Evolutionary conservation across 2,113 vertebrate genomes (phyloP).

Genomic region (Plectropomus leopardus): DNA sequence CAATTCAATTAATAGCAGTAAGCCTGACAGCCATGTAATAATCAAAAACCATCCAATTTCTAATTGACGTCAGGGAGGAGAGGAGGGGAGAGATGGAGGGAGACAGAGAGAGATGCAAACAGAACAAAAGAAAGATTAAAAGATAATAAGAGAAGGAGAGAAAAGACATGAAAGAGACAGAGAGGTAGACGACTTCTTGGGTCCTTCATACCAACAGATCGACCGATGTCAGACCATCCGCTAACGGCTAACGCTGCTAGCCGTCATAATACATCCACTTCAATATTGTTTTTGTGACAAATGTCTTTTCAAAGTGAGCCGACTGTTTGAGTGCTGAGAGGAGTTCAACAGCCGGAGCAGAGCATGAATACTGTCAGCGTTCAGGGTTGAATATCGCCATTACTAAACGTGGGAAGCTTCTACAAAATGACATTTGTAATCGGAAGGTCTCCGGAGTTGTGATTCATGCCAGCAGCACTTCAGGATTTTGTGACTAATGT

Average conservation of each 20-base stretch:
- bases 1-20: constrained; percentile 78
- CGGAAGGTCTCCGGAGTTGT: not conserved
- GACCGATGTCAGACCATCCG: not conserved
- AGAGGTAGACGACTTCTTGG: not conserved
- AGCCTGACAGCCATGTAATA: constrained; percentile 76
- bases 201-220: not conserved
- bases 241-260: not conserved
- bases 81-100: not conserved
- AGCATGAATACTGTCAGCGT: not conserved
- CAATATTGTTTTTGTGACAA: not conserved
- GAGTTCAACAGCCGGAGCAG: not conserved
- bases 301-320: not conserved
- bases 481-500: not conserved
- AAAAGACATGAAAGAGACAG: constrained; percentile 3
- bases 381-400: not conserved
- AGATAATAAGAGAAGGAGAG: constrained; percentile 38
- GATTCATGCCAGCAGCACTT: not conserved
- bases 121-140: constrained; percentile 44
- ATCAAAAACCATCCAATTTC: constrained; percentile 75
- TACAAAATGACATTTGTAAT: not conserved
- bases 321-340: not conserved
- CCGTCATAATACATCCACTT: not conserved
- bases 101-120: constrained; percentile 45
- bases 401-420: not conserved
- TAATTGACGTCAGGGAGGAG: constrained; percentile 72